Evolutionary conservation across 2,888 invertebrate species (phyloP), one percentile per base, ranked within the genome.

Genomic region (Eupithecia subumbrata): DNA sequence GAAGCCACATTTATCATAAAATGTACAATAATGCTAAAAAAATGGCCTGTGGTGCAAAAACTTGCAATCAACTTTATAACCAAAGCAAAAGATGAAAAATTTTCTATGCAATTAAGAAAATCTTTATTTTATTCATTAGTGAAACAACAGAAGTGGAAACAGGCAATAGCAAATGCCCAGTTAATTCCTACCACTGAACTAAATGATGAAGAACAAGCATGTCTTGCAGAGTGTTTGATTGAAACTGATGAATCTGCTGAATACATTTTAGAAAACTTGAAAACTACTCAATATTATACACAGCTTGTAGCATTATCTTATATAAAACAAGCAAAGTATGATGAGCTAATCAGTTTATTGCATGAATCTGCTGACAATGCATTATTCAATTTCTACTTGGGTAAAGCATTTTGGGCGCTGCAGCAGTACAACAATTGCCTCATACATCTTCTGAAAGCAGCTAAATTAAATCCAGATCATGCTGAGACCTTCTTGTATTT

Each of bases 401-500:
- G 96, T 2, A 91, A 93, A 84, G 92, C 96, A 73, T 95, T 96
- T 87, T 96, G 96, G 95, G 90, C 95, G 84, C 84, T 95, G 25
- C 89, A 95, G 64, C 90, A 96, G 76, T 95, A 95, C 89, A 95
- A 96, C 48, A 95, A 96, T 80, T 95, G 96, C 80, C 91, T 97
- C 48, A 91, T 95, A 76, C 95, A 96, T 79, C 95, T 97, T 83
- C 88, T 97, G 8, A 97, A 96, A 94, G 96, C 97, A 69, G 96
- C 96, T 1, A 96, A 97, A 88, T 88, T 96, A 16, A 96, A 98
- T 87, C 96, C 97, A n/a, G 96, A 97, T 84, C 96, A 97, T 90
- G 96, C 96, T 82, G 95, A 96, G 71, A 97, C 97, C 81, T 98
- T 98, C 88, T 90, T 97, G 48, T 96, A 96, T 87, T 93, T 98